Evolutionary conservation across 2,888 invertebrate genomes (phyloP).

Genomic region (Torymus tubicola): DNA sequence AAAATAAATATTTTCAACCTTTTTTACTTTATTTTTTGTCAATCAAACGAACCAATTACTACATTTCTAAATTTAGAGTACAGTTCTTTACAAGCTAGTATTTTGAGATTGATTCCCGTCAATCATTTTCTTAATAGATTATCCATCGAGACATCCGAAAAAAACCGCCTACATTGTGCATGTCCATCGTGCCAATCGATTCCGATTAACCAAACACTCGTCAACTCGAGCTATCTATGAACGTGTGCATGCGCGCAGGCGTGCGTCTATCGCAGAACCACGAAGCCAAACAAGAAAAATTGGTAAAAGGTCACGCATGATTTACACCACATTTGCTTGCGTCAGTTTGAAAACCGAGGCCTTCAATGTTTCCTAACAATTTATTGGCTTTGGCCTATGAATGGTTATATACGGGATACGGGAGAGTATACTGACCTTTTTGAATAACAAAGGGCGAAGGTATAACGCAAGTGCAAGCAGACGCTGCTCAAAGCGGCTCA

Average conservation of each 20-base stretch:
- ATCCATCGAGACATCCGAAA: not conserved
- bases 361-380: not conserved
- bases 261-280: not conserved
- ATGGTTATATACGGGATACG: not conserved
- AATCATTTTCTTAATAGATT: not conserved
- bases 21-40: too few relatives aligned
- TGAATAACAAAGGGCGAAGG: not conserved
- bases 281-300: not conserved
- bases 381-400: not conserved
- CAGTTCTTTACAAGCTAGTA: not conserved
- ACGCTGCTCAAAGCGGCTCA: too few relatives aligned
- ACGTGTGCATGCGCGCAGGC: not conserved
- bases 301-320: conserved; percentile 26
- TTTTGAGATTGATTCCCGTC: not conserved
- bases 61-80: too few relatives aligned
- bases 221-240: not conserved
- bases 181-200: not conserved
- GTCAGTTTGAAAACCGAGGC: conserved; percentile 8
- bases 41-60: too few relatives aligned
- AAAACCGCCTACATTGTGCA: not conserved
- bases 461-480: too few relatives aligned
- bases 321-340: conserved; percentile 27
- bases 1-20: too few relatives aligned
- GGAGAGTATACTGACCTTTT: not conserved
- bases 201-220: not conserved